Percentiles rank a stretch among this genome's conserved stretches.
Conservation (phyloP, 2,888 invertebrate species). For the Apantesis nais region DNA sequence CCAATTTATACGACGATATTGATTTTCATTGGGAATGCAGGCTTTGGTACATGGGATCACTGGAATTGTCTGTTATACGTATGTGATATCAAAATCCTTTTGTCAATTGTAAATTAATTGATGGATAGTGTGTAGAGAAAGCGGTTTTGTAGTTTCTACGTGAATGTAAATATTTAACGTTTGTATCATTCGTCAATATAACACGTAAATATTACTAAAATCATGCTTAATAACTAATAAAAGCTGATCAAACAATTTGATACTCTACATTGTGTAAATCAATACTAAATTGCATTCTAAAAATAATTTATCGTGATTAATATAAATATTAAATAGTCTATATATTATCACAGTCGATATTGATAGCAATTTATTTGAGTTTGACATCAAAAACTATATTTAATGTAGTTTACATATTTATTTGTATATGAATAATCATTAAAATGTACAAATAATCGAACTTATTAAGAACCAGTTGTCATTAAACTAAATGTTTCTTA, state of each 20-base stretch:
- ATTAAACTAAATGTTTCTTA: too few species aligned
- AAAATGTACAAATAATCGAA: too few species aligned
- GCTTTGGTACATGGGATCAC: conserved; percentile 23
- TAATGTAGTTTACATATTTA: too few species aligned
- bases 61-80: not conserved
- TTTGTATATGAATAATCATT: too few species aligned
- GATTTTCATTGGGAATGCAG: conserved; percentile 19
- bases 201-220: not conserved
- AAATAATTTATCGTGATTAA: too few species aligned
- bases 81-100: not conserved
- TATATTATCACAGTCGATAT: not conserved
- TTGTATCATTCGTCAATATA: not conserved
- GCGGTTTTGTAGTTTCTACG: not conserved
- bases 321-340: not conserved
- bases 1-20: conserved; percentile 17
- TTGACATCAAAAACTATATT: not conserved
- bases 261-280: too few species aligned
- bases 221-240: not conserved
- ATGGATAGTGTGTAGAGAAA: not conserved
- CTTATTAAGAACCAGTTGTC: too few species aligned
- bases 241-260: not conserved
- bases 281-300: too few species aligned
- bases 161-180: not conserved
- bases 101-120: not conserved
- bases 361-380: not conserved